phyloP scores from a whole-genome alignment of 2,888 invertebrate species.

The Lasioglossum pauxillum region DNA sequence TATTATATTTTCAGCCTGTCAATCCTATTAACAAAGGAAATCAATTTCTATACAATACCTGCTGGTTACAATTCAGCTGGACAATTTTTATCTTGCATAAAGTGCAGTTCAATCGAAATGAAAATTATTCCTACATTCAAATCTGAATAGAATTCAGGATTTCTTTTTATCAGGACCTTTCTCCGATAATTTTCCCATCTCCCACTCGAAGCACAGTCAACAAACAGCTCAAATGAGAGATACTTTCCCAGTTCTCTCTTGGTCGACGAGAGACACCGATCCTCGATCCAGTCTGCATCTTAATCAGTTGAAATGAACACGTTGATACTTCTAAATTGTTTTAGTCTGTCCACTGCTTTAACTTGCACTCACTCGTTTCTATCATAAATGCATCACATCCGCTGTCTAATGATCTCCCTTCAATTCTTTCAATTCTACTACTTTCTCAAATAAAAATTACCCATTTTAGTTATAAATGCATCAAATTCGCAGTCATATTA shows the following conservation, averaged over 20 bases:
- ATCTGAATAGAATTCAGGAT: neutral
- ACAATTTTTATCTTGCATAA: neutral
- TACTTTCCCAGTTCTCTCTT: neutral
- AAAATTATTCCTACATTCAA: neutral
- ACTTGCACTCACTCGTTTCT: too few relatives aligned
- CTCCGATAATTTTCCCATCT: neutral
- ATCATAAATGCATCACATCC: too few relatives aligned
- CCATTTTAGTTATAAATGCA: too few relatives aligned
- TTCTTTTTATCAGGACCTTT: neutral
- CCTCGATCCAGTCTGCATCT: neutral
- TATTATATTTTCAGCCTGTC: neutral
- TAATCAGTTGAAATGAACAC: neutral
- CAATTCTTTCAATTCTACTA: too few relatives aligned
- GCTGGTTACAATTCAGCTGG: neutral
- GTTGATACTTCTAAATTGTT: neutral
- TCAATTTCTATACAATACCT: neutral
- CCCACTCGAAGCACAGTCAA: neutral
- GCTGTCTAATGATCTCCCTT: too few relatives aligned
- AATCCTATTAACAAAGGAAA: neutral
- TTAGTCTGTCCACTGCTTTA: too few relatives aligned
- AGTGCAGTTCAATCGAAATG: neutral
- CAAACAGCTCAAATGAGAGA: neutral
- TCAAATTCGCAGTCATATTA: neutral
- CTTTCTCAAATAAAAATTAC: too few relatives aligned
- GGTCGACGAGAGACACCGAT: neutral